Conservation (phyloP, 2,888 invertebrate species). For the Pyrgus malvae region DNA sequence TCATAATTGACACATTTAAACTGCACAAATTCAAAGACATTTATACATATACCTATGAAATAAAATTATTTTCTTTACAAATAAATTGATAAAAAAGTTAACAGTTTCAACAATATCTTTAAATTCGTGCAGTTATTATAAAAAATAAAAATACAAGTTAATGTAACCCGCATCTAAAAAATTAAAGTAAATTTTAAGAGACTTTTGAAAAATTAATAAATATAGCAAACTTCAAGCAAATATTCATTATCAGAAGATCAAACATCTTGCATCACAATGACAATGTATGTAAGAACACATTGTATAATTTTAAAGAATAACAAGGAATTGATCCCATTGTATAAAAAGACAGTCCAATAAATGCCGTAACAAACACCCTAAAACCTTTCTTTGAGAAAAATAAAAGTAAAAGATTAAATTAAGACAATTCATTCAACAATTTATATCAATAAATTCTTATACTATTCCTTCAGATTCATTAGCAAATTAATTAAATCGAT, state of each 20-base stretch:
- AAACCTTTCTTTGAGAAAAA: background rate
- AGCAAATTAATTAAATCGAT: conserved; percentile 22
- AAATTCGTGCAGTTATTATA: too few species aligned
- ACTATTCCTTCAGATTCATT: conserved; percentile 2
- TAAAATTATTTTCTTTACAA: too few species aligned
- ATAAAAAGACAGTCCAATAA: conserved; percentile 1
- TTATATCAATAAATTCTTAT: background rate
- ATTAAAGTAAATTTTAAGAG: too few species aligned
- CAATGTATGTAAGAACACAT: background rate
- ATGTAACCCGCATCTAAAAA: too few species aligned
- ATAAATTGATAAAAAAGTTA: too few species aligned
- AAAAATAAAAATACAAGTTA: too few species aligned
- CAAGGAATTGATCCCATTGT: too few species aligned
- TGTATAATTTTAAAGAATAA: background rate
- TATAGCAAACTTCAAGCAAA: too few species aligned
- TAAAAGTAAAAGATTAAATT: background rate
- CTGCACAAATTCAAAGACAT: background rate
- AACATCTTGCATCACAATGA: background rate
- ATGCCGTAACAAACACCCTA: background rate
- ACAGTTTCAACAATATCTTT: too few species aligned
- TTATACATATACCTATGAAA: background rate
- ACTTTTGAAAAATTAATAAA: too few species aligned
- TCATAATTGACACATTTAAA: conserved; percentile 13
- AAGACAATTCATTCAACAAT: too few species aligned
- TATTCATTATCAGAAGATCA: background rate